Evolutionary conservation across 2,797 vertebrate species (phyloP).

Genomic region (Pseudotriccus pelzelni): DNA sequence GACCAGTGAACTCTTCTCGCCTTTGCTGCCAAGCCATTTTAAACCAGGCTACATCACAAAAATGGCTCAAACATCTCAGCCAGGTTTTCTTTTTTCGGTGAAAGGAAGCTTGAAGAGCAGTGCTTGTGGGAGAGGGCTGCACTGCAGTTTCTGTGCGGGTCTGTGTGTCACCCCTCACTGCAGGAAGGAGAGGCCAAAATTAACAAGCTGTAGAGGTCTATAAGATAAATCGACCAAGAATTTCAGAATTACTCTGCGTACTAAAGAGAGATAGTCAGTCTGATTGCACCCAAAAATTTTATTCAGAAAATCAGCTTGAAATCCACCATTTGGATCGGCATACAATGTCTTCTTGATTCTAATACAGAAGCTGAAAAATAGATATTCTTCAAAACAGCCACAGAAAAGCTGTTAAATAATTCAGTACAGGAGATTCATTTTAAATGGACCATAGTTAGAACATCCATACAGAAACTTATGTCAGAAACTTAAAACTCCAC

Average conservation of each 20-base stretch:
- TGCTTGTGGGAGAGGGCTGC: not conserved
- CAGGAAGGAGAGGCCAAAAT: not conserved
- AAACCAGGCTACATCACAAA: not conserved
- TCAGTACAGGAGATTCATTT: not conserved
- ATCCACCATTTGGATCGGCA: not conserved
- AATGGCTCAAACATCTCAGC: not conserved
- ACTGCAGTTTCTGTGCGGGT: accelerated
- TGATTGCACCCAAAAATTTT: not conserved
- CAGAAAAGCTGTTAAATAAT: not conserved
- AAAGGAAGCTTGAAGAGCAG: not conserved
- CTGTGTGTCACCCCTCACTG: not conserved
- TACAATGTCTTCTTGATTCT: not conserved
- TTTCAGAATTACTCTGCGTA: not conserved
- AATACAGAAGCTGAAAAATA: not conserved
- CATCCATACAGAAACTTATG: not conserved
- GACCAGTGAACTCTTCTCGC: not conserved
- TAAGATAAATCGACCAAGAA: not conserved
- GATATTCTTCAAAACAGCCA: not conserved
- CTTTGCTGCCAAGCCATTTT: not conserved
- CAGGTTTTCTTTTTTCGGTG: not conserved
- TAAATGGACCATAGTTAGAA: not conserved
- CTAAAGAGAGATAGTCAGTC: not conserved
- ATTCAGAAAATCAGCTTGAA: not conserved
- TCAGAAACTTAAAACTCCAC: not conserved
- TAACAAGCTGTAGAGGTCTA: not conserved